Base-by-base conservation (phyloP, 2,113 vertebrate species). In the Jaculus jaculus region DNA sequence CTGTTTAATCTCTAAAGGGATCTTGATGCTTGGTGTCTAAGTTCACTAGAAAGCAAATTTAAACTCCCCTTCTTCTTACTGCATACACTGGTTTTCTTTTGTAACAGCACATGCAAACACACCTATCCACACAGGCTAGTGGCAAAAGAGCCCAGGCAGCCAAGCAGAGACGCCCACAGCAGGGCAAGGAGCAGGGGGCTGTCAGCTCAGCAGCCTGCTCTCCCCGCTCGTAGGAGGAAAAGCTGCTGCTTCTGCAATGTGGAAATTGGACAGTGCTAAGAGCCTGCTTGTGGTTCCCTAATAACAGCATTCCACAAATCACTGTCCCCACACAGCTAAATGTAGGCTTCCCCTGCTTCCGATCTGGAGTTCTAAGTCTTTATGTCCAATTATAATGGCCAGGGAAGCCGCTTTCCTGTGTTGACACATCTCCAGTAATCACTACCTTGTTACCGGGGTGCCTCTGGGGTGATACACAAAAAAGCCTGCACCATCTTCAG, bases 231-330 rank as follows among this genome's bases (percentile, higher is more conserved):
- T 18, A 60, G 94, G 83, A 24, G 28, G 72, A 73, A 93, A 60
- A 63, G 86, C 89, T 21, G 84, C 30, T 0, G 24, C 66, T 72
- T 82, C 63, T 32, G 80, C 51, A 47, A 3, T 9, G 79, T 75
- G 89, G 84, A 86, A 95, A 89, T 1, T 11, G 68, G 63, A 61
- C 0, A 4, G 42, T 90, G 69, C 63, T 63, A 32, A 63, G n/a
- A 66, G 47, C 65, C 30, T 72, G 61, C 68, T 23, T 2, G 32
- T 39, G 89, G 85, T 28, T 75, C 71, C 79, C 30, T 65, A 81
- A 92, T 74, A 73, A 94, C 28, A 80, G 79, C n/a, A 21, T 71
- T 84, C 78, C 77, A 78, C 81, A 94, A 87, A 87, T 82, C 88
- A 75, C 58, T 51, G 65, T 65, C 37, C 81, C 28, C 2, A 4